Percentiles rank a stretch among this genome's conserved stretches.
Conservation (phyloP, 2,888 invertebrate genomes). For the Limulus polyphemus region DNA sequence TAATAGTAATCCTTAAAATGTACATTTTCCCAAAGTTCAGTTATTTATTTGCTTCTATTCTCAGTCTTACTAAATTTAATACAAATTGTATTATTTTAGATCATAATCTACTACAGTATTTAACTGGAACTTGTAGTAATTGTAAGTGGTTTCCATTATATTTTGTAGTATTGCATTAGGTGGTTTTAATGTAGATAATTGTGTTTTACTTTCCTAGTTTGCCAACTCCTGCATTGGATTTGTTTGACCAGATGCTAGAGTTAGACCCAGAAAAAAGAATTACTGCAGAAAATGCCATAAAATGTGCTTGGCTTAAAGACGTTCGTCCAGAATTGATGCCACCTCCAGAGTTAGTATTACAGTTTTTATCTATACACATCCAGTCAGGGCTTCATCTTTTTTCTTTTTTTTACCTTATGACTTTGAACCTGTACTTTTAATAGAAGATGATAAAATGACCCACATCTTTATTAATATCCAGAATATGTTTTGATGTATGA, state of each 20-base stretch:
- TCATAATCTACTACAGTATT: not conserved
- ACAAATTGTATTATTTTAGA: not conserved
- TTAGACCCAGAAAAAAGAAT: constrained; percentile 87
- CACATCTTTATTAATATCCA: too few relatives aligned
- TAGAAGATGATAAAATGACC: too few relatives aligned
- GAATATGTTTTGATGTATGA: too few relatives aligned
- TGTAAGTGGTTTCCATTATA: not conserved
- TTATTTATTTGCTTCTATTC: too few relatives aligned
- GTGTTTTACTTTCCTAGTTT: constrained; percentile 43
- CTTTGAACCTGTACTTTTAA: not conserved
- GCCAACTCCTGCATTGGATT: constrained; percentile 72
- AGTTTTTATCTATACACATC: too few relatives aligned
- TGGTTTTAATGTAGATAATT: not conserved
- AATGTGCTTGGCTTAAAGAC: constrained; percentile 80
- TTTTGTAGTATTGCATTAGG: not conserved
- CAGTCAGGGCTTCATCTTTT: not conserved
- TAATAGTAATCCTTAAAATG: too few relatives aligned
- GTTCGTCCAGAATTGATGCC: constrained; percentile 58
- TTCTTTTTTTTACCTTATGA: constrained; percentile 2
- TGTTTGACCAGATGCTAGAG: constrained; percentile 89
- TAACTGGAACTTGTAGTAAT: not conserved
- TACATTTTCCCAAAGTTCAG: too few relatives aligned
- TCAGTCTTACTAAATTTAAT: too few relatives aligned
- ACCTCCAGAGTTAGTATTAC: constrained; percentile 46
- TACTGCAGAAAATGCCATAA: constrained; percentile 84